Base-by-base conservation (phyloP, 2,888 invertebrate genomes). In the Pinctada fucata region DNA sequence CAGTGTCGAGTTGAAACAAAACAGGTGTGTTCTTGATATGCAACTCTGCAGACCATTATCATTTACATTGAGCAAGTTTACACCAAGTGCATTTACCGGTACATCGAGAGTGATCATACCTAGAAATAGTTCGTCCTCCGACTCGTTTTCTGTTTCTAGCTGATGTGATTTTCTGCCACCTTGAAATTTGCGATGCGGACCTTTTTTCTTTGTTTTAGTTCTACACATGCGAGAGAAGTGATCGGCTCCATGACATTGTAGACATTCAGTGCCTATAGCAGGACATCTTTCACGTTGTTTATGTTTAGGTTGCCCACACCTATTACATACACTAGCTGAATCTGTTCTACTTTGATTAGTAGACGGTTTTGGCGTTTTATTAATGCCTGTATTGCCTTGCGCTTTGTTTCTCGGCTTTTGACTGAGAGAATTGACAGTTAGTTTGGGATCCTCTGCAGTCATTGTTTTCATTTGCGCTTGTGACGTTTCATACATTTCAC, bases 1-100 rank as follows among this genome's bases (percentile, higher is more conserved):
- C 83, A 16, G 83, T 79, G 66, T 83, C 82, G 47, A 80, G 69
- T 31, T 81, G 80, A 66, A 83, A 73, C 31, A 16, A 10, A 8
- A 82, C 70, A 50, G 79, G 8, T 65, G 73, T 78, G 49, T 68
- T 58, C 6, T 67, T 31, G 58, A 79, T 72, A 47, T 79, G 47
- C n/a, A 74, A 73, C 10, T 65, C 68, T n/a, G 67, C 52, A 31
- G 72, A 64, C 72, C 78, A 82, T 16, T 74, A 66, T 31, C 78
- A 70, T 31, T 31, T 31, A 31, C 31, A 31, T 31, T 31, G 31
- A 31, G 31, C 31, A 31, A 31, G 31, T 31, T 31, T 58, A 10
- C 58, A 58, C 6, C 58, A 58, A 31, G 31, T 31, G 6, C 58
- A 47, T 52, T 50, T n/a, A 50, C 50, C 49, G 49, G 49, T n/a